phyloP scores from a whole-genome alignment of 1,140 invertebrate species.

The Ceratina calcarata region DNA sequence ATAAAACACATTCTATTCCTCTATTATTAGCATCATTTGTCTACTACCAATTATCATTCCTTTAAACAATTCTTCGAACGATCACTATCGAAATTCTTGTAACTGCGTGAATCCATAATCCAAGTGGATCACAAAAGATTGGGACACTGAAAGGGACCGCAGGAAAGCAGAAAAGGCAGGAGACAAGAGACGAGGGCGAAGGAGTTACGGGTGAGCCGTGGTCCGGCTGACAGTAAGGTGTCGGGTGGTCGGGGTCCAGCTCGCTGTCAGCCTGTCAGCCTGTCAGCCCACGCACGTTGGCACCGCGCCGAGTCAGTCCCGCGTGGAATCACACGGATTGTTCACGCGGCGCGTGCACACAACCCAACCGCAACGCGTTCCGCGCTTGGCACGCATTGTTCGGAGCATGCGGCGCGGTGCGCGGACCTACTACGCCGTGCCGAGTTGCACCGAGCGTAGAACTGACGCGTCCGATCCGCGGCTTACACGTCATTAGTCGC shows the following conservation, averaged over 20 bases:
- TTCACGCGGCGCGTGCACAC: conserved; percentile 45
- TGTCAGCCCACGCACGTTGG: conserved; percentile 79
- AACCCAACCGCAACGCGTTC: background rate
- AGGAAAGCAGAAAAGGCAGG: conserved; percentile 23
- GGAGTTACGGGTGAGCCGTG: conserved; percentile 71
- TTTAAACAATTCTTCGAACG: background rate
- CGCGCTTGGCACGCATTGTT: conserved; percentile 49
- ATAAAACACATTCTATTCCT: too few species aligned
- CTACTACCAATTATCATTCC: too few species aligned
- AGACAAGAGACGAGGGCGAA: conserved; percentile 61
- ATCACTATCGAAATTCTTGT: background rate
- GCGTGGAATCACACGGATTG: conserved; percentile 67
- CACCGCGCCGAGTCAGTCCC: conserved; percentile 55
- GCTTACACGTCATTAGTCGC: conserved; percentile 60
- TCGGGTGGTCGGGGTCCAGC: conserved; percentile 75
- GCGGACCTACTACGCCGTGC: conserved; percentile 22
- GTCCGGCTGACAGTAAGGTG: conserved; percentile 75
- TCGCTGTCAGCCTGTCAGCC: conserved; percentile 77
- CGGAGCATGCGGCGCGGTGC: background rate
- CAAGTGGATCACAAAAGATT: conserved; percentile 41
- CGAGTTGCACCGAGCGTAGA: conserved; percentile 4
- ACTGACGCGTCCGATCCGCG: conserved; percentile 41
- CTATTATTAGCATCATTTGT: too few species aligned
- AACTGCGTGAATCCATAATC: background rate
- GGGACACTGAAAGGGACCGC: conserved; percentile 11